A percentile compares a stretch with the other conserved stretches of the same genome.
Conservation (phyloP, 2,113 vertebrate species). For the Eudyptes chrysolophus region DNA sequence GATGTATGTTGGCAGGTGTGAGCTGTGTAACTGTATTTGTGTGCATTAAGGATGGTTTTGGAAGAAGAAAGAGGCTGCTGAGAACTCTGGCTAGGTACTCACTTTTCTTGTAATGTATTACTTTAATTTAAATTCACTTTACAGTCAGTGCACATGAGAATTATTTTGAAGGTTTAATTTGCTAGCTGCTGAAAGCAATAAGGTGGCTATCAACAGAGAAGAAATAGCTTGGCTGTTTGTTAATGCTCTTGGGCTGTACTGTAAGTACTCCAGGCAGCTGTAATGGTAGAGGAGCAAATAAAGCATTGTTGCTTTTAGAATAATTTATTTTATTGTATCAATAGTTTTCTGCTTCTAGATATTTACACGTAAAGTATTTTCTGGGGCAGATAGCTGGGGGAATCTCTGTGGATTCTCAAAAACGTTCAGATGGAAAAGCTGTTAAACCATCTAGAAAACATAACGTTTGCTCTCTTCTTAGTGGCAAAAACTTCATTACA, state of each 20-base stretch:
- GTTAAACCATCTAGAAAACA: constrained; percentile 22
- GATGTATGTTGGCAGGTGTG: constrained; percentile 24
- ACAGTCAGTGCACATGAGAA: constrained; percentile 71
- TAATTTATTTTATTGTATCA: constrained; percentile 42
- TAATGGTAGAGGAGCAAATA: constrained; percentile 20
- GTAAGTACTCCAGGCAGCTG: constrained; percentile 19
- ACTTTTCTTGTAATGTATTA: constrained; percentile 63
- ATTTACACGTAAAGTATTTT: neutral
- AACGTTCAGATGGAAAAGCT: neutral
- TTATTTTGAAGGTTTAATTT: constrained; percentile 77
- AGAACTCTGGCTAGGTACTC: constrained; percentile 33
- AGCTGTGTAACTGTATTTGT: neutral
- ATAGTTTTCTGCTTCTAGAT: constrained; percentile 36
- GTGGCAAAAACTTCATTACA: neutral
- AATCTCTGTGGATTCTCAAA: neutral
- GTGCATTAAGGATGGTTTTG: neutral
- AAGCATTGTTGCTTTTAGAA: constrained; percentile 24
- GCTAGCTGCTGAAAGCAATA: constrained; percentile 71
- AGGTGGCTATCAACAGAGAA: constrained; percentile 58
- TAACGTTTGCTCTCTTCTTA: neutral
- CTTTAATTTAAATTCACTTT: constrained; percentile 77
- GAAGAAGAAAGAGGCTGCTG: neutral
- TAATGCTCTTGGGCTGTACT: constrained; percentile 42
- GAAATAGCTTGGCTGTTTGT: constrained; percentile 58
- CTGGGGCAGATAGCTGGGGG: neutral